Conservation (phyloP, 92 coral and sea anemone genomes). For the Isaurus tuberculatus region DNA sequence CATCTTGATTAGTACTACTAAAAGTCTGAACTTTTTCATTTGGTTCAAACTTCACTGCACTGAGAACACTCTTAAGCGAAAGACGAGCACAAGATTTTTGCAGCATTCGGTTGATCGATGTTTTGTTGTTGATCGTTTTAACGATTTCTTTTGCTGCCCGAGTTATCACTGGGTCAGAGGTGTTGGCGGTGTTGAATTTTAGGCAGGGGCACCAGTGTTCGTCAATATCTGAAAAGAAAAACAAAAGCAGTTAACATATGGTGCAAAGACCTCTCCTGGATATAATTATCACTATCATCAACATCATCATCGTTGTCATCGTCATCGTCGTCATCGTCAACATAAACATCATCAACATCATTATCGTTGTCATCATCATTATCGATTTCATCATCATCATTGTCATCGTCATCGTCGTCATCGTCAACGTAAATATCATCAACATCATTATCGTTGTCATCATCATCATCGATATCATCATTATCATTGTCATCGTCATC, state of each 20-base stretch:
- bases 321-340: no score
- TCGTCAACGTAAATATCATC: no score
- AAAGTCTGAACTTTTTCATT: slow-evolving; percentile 79
- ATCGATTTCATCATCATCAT: no score
- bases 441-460: no score
- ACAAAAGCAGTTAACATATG: not conserved
- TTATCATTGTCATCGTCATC: no score
- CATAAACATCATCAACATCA: no score
- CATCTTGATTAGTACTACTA: slow-evolving; percentile 75
- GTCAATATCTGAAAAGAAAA: slow-evolving; percentile 63
- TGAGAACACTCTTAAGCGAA: slow-evolving; percentile 53
- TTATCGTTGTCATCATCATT: no score
- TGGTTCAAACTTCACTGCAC: slow-evolving; percentile 69
- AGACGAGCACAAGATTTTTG: slow-evolving; percentile 67
- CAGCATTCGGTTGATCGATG: slow-evolving; percentile 31
- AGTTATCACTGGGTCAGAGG: slow-evolving; percentile 39
- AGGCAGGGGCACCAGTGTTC: slow-evolving; percentile 99
- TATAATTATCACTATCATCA: not conserved
- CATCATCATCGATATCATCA: no score
- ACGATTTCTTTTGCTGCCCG: slow-evolving; percentile 74
- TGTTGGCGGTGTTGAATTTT: slow-evolving; percentile 61
- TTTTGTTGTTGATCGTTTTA: slow-evolving; percentile 63
- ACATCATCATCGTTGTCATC: no score
- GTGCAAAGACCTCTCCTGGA: not conserved
- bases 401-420: no score